Evolutionary conservation across 2,113 vertebrate genomes (phyloP).

Genomic region (Nipponia nippon): DNA sequence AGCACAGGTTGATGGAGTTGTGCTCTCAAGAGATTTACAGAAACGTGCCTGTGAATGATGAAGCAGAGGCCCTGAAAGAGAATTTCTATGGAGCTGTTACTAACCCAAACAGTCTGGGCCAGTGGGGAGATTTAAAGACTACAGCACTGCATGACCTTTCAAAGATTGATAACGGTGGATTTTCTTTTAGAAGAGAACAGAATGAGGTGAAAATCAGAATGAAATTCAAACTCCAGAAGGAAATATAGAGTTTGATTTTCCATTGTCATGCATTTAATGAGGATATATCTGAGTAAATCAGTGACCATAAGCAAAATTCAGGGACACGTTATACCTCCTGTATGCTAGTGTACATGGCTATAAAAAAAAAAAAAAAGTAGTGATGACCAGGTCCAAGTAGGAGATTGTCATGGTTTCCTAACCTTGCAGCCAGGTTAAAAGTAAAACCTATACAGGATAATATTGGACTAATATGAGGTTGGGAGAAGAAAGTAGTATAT

Average conservation of each 20-base stretch:
- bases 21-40: neutral
- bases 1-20: constrained; percentile 24
- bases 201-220: neutral
- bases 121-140: neutral
- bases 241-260: neutral
- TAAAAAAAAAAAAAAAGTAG: neutral
- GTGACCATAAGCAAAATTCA: neutral
- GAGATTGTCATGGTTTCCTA: neutral
- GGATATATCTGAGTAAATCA: neutral
- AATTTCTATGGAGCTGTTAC: neutral
- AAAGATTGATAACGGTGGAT: constrained; percentile 39
- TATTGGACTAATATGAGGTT: neutral
- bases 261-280: neutral
- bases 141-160: neutral
- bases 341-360: neutral
- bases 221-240: neutral
- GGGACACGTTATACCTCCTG: neutral
- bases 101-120: constrained; percentile 5
- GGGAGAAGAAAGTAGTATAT: neutral
- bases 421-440: neutral
- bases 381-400: neutral
- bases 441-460: neutral
- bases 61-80: neutral
- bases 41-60: neutral
- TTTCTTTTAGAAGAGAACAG: neutral